phyloP scores from a whole-genome alignment of 2,888 invertebrate genomes.

The Eupithecia vulgata region DNA sequence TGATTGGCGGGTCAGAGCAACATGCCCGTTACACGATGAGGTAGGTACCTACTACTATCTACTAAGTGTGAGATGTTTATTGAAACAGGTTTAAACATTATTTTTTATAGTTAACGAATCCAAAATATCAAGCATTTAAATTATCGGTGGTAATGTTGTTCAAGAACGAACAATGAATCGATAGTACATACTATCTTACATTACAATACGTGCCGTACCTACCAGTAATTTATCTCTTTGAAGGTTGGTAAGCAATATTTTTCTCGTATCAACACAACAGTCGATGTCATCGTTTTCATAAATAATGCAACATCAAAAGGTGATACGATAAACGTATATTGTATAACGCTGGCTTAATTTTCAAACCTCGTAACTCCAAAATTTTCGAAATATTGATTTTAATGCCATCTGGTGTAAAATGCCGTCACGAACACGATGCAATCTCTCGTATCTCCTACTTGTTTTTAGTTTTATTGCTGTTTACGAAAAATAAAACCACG shows the following conservation, averaged over 20 bases:
- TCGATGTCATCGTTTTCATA: conserved; percentile 8
- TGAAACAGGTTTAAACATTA: conserved; percentile 21
- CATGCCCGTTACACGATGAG: neutral
- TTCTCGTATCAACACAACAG: neutral
- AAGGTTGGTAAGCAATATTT: neutral
- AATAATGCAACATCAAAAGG: conserved; percentile 22
- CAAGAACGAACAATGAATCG: neutral
- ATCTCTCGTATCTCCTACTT: no score
- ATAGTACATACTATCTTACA: neutral
- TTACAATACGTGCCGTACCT: neutral
- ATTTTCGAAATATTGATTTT: no score
- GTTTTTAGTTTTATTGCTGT: no score
- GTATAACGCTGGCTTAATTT: no score
- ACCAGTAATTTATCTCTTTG: neutral
- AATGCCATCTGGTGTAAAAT: no score
- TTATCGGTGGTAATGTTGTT: neutral
- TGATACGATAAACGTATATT: conserved; percentile 5
- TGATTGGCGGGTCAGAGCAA: conserved; percentile 49
- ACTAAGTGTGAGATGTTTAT: conserved; percentile 8
- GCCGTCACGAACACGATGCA: no score
- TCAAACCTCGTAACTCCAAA: no score
- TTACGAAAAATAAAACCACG: no score
- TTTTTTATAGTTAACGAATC: neutral
- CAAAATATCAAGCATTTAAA: neutral
- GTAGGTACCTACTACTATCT: no score